Conservation (phyloP, 1,140 invertebrate genomes). For the Anastrepha ludens region DNA sequence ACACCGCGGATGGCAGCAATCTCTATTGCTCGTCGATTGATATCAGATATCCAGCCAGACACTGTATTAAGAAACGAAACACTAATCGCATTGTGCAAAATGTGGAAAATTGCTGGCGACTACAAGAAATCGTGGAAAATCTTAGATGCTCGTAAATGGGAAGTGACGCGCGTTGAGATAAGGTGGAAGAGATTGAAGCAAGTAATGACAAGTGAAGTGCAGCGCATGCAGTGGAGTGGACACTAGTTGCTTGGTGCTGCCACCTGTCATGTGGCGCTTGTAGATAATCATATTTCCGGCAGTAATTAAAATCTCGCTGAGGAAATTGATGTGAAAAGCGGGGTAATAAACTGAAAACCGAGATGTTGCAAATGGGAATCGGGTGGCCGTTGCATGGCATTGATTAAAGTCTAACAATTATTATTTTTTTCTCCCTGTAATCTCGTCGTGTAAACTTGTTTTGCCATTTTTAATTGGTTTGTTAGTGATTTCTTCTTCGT, state of each 20-base stretch:
- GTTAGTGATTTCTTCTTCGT: not conserved
- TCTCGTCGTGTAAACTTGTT: not conserved
- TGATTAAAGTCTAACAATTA: not conserved
- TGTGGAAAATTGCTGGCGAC: slow-evolving; percentile 17
- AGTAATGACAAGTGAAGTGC: not conserved
- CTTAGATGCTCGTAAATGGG: not conserved
- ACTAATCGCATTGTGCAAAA: slow-evolving; percentile 29
- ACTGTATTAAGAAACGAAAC: slow-evolving; percentile 5
- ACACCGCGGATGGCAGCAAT: not conserved
- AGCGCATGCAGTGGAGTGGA: not conserved
- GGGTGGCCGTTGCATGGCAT: not conserved
- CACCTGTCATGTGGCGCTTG: slow-evolving; percentile 9
- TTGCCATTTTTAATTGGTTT: slow-evolving; percentile 33
- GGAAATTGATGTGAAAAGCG: slow-evolving; percentile 42
- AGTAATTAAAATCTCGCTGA: slow-evolving; percentile 42
- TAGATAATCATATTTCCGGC: slow-evolving; percentile 46
- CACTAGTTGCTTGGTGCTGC: not conserved
- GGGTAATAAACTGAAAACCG: not conserved
- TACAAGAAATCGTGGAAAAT: not conserved
- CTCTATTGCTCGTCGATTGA: not conserved
- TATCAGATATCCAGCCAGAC: not conserved
- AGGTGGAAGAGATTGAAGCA: not conserved
- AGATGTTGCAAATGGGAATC: not conserved
- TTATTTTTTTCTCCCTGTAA: not conserved
- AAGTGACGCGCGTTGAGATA: not conserved